Percentiles rank a stretch among this genome's conserved stretches.
Conservation (phyloP, 1,140 invertebrate genomes). For the Bombus waltoni region DNA sequence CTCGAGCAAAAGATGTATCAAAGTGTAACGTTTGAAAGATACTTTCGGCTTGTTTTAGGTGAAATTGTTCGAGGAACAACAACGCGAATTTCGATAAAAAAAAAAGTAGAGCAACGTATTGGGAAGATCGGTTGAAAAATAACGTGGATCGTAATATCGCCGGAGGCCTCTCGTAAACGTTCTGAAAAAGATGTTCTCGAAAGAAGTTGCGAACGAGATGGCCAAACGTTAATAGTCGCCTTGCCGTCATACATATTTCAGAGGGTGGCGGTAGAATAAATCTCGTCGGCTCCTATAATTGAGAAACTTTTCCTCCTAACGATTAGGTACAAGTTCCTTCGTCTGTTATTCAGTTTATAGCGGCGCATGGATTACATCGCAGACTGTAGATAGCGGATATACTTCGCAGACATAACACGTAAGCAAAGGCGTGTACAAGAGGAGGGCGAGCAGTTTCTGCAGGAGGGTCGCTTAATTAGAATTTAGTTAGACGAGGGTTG, state of each 20-base stretch:
- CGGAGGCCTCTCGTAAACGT: background rate
- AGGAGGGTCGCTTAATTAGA: slow-evolving; percentile 68
- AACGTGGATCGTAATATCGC: background rate
- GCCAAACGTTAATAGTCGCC: background rate
- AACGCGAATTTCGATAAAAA: too few relatives aligned
- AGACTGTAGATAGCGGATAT: slow-evolving; percentile 25
- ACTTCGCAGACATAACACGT: slow-evolving; percentile 35
- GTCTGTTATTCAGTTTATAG: slow-evolving; percentile 38
- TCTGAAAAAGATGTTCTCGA: background rate
- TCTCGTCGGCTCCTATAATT: background rate
- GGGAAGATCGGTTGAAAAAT: background rate
- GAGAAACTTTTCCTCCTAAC: slow-evolving; percentile 4
- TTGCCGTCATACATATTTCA: background rate
- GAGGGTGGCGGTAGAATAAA: background rate
- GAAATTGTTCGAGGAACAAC: background rate
- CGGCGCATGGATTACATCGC: slow-evolving; percentile 30
- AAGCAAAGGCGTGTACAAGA: slow-evolving; percentile 50
- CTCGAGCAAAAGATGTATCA: background rate
- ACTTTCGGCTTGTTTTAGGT: too few relatives aligned
- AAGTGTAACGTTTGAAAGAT: background rate
- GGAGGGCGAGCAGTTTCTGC: slow-evolving; percentile 33
- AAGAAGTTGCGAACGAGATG: background rate
- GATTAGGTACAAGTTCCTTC: slow-evolving; percentile 16
- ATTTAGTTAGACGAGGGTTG: slow-evolving; percentile 66
- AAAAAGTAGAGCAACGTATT: background rate